Conservation (phyloP, 2,113 vertebrate species). For the Lichenostomus cassidix region DNA sequence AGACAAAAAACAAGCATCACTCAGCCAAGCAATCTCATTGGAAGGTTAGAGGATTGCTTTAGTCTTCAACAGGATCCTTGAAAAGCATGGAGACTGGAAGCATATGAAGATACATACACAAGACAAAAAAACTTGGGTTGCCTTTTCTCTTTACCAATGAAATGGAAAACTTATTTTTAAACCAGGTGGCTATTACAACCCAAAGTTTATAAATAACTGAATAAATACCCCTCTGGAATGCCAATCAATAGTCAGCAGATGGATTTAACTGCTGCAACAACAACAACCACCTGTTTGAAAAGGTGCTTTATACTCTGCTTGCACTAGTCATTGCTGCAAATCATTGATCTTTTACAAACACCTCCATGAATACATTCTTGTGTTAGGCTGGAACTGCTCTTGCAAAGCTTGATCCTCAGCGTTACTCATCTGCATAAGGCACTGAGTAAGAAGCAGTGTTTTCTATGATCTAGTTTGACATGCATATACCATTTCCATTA, state of each 20-base stretch:
- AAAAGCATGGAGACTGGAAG: background rate
- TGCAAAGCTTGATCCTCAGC: background rate
- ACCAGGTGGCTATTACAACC: conserved; percentile 18
- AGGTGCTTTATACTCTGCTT: conserved; percentile 22
- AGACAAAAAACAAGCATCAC: background rate
- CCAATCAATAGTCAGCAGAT: conserved; percentile 24
- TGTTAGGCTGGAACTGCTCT: conserved; percentile 39
- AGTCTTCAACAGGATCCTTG: background rate
- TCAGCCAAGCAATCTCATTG: background rate
- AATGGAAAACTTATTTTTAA: conserved; percentile 47
- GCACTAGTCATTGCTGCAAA: conserved; percentile 3
- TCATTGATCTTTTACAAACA: conserved; percentile 58
- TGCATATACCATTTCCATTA: background rate
- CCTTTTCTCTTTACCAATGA: background rate
- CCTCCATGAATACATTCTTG: conserved; percentile 7
- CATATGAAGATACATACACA: background rate
- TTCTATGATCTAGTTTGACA: background rate
- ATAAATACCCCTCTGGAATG: conserved; percentile 44
- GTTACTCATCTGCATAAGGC: background rate
- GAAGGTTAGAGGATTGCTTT: background rate
- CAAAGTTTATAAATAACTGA: conserved; percentile 51
- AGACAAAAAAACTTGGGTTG: background rate
- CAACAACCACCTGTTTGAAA: conserved; percentile 38
- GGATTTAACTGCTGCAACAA: conserved; percentile 46
- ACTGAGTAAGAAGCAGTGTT: background rate